Conservation (phyloP, 1,140 invertebrate genomes). For the Brachionus asplanchnoidis region DNA sequence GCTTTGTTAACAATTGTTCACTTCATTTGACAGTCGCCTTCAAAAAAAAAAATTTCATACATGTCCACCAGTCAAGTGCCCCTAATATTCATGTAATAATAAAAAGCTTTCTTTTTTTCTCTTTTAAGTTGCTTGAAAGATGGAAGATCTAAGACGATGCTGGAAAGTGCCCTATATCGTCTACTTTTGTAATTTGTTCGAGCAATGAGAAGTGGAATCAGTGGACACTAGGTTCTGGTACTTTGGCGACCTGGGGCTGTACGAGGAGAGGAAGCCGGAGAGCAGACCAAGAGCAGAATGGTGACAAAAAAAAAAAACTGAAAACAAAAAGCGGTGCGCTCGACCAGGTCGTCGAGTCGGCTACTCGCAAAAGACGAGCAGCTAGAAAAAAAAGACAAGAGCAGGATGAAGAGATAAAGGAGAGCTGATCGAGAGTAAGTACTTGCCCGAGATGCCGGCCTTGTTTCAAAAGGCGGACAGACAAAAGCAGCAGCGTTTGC, state of each 20-base stretch:
- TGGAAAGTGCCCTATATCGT: slow-evolving; percentile 41
- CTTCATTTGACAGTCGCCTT: not conserved
- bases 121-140: slow-evolving; percentile 8
- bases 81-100: not conserved
- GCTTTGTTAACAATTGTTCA: not conserved
- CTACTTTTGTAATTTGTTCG: slow-evolving; percentile 39
- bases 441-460: slow-evolving; percentile 27
- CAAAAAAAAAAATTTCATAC: not conserved
- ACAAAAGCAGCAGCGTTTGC: not conserved
- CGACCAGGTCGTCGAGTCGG: not conserved
- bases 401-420: not conserved
- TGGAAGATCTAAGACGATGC: slow-evolving; percentile 40
- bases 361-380: not conserved
- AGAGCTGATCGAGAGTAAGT: not conserved
- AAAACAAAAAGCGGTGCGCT: not conserved
- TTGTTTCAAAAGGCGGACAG: slow-evolving; percentile 12
- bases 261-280: not conserved
- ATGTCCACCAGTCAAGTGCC: not conserved
- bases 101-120: not conserved
- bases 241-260: slow-evolving; percentile 28
- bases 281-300: not conserved
- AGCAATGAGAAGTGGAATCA: slow-evolving; percentile 29
- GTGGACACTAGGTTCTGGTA: slow-evolving; percentile 9
- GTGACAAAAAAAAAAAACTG: not conserved
- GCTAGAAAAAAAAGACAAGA: not conserved